Evolutionary conservation across 2,888 invertebrate genomes (phyloP).

Genomic region (Drosophila testacea): DNA sequence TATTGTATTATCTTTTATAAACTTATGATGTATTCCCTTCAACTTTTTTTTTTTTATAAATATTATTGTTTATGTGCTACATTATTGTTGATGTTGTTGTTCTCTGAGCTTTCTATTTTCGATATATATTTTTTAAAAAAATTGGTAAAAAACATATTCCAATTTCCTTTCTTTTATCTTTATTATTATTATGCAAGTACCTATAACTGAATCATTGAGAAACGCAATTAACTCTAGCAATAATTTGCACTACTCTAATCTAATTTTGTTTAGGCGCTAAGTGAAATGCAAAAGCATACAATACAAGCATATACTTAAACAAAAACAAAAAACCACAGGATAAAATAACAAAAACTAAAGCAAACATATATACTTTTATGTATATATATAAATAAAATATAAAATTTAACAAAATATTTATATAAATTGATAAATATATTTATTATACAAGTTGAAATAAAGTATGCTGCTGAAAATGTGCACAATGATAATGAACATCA

Average conservation of each 20-base stretch:
- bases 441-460: constrained; percentile 60
- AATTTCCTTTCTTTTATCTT: constrained; percentile 13
- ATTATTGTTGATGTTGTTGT: constrained; percentile 39
- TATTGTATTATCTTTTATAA: constrained; percentile 50
- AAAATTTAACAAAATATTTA: constrained; percentile 4
- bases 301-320: constrained; percentile 25
- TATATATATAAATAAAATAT: constrained; percentile 18
- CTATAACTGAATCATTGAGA: constrained; percentile 26
- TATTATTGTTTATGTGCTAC: constrained; percentile 20
- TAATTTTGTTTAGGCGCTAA: constrained; percentile 56
- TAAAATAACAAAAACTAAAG: background rate
- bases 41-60: constrained; percentile 9
- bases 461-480: constrained; percentile 59
- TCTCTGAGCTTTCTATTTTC: constrained; percentile 5
- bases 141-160: constrained; percentile 14
- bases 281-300: constrained; percentile 39
- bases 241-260: constrained; percentile 57
- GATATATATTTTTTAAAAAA: constrained; percentile 14
- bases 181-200: constrained; percentile 32
- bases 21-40: background rate
- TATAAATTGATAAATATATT: constrained; percentile 57
- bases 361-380: constrained; percentile 21
- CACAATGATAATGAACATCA: constrained; percentile 53
- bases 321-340: background rate
- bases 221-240: constrained; percentile 53